Evolutionary conservation across 1,140 invertebrate genomes (phyloP), one percentile per base, ranked within the genome.

Genomic region (Drosophila rufa): DNA sequence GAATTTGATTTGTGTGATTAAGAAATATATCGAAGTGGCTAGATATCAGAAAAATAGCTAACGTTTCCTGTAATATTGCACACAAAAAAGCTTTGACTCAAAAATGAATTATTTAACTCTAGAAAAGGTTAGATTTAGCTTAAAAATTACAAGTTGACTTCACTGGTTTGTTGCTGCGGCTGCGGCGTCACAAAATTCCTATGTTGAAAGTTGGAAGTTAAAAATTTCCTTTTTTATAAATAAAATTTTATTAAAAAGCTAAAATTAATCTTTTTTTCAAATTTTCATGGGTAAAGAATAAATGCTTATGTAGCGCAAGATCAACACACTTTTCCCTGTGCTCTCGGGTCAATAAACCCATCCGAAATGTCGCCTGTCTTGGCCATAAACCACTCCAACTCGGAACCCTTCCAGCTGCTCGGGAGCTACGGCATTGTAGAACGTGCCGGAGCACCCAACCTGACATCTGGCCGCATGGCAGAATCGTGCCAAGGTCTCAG

Each of bases 401-500:
- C 46, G 46, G 53, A 73, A 73, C 69, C 69, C 69, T 73, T 73
- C 38, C 38, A 73, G 30, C 68, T 30, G 48, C 22, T 36, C 40
- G 68, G 45, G 38, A 59, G 69, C 25, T 73, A n/a, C 53, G 64
- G 25, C 67, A 43, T 51, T 59, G 67, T 73, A 60, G 68, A 73
- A 73, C 69, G 69, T 73, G 69, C 69, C 69, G 50, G 60, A 58
- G 71, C 75, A 60, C 73, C 75, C 47, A 66, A 55, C 36, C 62
- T 59, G 66, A 79, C 75, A 79, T 79, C 66, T 79, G 76, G 59
- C 67, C 56, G 53, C 75, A 79, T 83, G 76, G 65, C 70, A 79
- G 84, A 89, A 89, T 89, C 84, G 84, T 90, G 84, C 85, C 84
- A 89, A 89, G 84, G 84, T 89, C 84, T 89, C 78, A 71, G 78